Evolutionary conservation across 2,113 vertebrate genomes (phyloP).

Genomic region (Psettodes erumei): DNA sequence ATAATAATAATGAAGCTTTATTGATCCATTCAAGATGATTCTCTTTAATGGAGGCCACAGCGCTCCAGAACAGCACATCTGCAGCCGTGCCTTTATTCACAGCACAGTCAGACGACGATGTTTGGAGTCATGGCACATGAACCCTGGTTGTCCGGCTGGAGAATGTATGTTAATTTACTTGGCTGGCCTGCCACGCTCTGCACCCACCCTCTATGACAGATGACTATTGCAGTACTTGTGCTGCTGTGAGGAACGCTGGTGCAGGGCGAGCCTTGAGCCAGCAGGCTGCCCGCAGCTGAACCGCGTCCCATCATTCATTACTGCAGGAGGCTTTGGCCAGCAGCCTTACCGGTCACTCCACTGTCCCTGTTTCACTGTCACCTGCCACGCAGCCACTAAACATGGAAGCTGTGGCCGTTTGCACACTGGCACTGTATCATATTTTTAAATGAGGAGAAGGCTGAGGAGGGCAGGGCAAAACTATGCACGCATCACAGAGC

Average conservation of each 20-base stretch:
- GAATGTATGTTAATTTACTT: constrained; percentile 24
- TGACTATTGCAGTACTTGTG: constrained; percentile 43
- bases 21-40: constrained; percentile 15
- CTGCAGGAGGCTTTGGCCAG: constrained; percentile 41
- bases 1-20: constrained; percentile 31
- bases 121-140: background rate
- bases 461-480: background rate
- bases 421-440: background rate
- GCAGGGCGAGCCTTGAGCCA: constrained; percentile 55
- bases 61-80: background rate
- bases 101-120: constrained; percentile 7
- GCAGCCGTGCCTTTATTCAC: constrained; percentile 2
- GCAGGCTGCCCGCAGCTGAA: constrained; percentile 48
- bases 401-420: constrained; percentile 8
- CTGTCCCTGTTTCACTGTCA: constrained; percentile 29
- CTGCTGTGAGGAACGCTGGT: constrained; percentile 55
- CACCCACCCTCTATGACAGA: constrained; percentile 42
- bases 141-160: constrained; percentile 11
- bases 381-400: constrained; percentile 3
- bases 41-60: background rate
- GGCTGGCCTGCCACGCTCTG: constrained; percentile 17
- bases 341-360: constrained; percentile 21
- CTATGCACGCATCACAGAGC: background rate
- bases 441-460: background rate
- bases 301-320: constrained; percentile 50